Evolutionary conservation across 2,797 vertebrate species (phyloP), one percentile per base, ranked within the genome.

Genomic region (Artibeus jamaicensis): DNA sequence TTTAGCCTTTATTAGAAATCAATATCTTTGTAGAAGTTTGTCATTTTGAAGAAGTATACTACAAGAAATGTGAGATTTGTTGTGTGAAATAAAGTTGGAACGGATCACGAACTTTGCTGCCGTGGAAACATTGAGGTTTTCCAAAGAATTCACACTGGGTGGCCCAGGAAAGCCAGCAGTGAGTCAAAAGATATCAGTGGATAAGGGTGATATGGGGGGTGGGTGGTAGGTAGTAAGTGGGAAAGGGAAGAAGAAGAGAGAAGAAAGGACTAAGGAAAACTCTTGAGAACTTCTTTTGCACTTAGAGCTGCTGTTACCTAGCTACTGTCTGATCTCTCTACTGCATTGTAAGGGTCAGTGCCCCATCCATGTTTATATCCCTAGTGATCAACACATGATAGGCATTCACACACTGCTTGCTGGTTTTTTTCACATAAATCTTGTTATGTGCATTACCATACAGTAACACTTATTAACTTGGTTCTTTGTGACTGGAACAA

Each of bases 161-260:
- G 6, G 9, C 9, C 50, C 5, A 39, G 50, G 57, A 87, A 57
- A 85, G 39, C 11, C 32, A 76, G 26, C 6, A 22, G 0, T 19
- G 24, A 85, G 24, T 86, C 11, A 39, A 67, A 86, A 89, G 44
- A 11, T 21, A 55, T 2, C 32, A 48, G 29, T 26, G 5, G 32
- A 57, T 44, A 81, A 53, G 86, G 73, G 46, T 46, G 77, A 7
- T 84, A 1, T 39, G 46, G 57, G 65, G 0, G 18, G 22, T 5
- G 3, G 19, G 1, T 3, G 6, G 29, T 18, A 42, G 29, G 6
- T 55, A 1, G 0, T 8, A 2, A 26, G 0, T 9, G 4, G 7
- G 18, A 22, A 39, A 74, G 24, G 48, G 32, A n/a, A 84, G 6
- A 53, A 32, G n/a, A 32, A 26, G 12, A 48, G 6, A 50, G 55